A percentile compares a stretch with the other conserved stretches of the same genome.
Evolutionary conservation across 2,797 vertebrate species (phyloP).

Genomic region (Knipowitschia caucasica): DNA sequence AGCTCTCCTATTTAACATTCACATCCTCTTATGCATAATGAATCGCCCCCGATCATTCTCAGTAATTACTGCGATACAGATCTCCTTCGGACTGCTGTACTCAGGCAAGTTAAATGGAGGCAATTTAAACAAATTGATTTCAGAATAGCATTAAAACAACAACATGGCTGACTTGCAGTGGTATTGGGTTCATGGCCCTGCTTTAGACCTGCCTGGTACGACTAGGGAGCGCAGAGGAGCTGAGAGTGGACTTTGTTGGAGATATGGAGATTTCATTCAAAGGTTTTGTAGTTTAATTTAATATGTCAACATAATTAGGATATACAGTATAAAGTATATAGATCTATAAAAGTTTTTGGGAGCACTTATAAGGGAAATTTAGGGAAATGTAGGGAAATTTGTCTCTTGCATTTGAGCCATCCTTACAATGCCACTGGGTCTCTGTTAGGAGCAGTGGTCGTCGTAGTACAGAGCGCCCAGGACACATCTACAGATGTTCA

Average conservation of each 20-base stretch:
- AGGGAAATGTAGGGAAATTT: too few relatives aligned
- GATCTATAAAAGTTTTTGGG: too few relatives aligned
- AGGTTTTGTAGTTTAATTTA: background rate
- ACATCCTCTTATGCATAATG: conserved; percentile 73
- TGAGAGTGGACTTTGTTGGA: conserved; percentile 19
- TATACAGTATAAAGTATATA: too few relatives aligned
- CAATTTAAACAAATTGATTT: conserved; percentile 78
- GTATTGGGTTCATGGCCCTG: conserved; percentile 43
- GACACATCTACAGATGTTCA: too few relatives aligned
- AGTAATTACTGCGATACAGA: conserved; percentile 74
- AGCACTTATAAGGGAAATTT: too few relatives aligned
- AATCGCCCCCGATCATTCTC: conserved; percentile 69
- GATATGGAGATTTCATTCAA: conserved; percentile 26
- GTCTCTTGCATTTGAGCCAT: too few relatives aligned
- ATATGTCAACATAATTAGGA: too few relatives aligned
- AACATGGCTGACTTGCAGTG: conserved; percentile 54
- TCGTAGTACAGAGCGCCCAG: too few relatives aligned
- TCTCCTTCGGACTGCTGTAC: conserved; percentile 61
- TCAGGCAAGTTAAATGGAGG: conserved; percentile 71
- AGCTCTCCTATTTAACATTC: conserved; percentile 56
- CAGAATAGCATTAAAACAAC: conserved; percentile 71
- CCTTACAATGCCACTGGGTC: too few relatives aligned
- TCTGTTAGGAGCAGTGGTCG: too few relatives aligned
- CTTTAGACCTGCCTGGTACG: conserved; percentile 23
- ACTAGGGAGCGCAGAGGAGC: conserved; percentile 17